A percentile compares a stretch with the other conserved stretches of the same genome.
Evolutionary conservation across 1,140 invertebrate species (phyloP).

Genomic region (Drosophila lacertosa): DNA sequence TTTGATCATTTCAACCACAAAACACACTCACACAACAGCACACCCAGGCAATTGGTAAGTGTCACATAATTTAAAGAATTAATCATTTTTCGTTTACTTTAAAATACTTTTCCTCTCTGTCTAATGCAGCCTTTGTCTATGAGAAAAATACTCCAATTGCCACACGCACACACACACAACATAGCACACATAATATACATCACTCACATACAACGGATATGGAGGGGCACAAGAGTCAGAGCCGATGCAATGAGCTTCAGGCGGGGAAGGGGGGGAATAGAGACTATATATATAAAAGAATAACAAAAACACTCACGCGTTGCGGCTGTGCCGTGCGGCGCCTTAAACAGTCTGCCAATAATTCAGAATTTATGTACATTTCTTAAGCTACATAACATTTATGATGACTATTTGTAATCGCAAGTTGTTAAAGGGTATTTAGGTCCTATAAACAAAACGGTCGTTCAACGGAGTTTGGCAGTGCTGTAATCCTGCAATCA

Average conservation of each 20-base stretch:
- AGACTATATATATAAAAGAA: slow-evolving; percentile 13
- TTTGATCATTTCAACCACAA: slow-evolving; percentile 63
- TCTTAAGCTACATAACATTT: slow-evolving; percentile 45
- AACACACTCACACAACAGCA: slow-evolving; percentile 42
- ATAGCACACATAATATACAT: slow-evolving; percentile 25
- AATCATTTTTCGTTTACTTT: neutral
- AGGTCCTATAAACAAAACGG: slow-evolving; percentile 28
- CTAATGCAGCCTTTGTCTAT: slow-evolving; percentile 33
- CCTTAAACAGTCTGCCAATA: slow-evolving; percentile 58
- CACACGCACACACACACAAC: slow-evolving; percentile 35
- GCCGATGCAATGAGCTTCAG: neutral
- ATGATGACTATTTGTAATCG: slow-evolving; percentile 55
- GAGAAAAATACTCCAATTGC: slow-evolving; percentile 59
- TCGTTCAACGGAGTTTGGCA: slow-evolving; percentile 40
- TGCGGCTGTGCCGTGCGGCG: slow-evolving; percentile 63
- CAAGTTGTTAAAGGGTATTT: slow-evolving; percentile 51
- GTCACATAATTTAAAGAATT: neutral
- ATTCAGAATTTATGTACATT: slow-evolving; percentile 72
- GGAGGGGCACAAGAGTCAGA: slow-evolving; percentile 11
- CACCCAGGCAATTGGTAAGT: slow-evolving; percentile 68
- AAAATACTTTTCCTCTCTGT: slow-evolving; percentile 4
- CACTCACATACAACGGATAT: slow-evolving; percentile 29
- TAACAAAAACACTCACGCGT: slow-evolving; percentile 44
- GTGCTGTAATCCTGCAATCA: neutral
- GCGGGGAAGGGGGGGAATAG: slow-evolving; percentile 10